Percentiles rank a stretch among this genome's conserved stretches.
Evolutionary conservation across 2,797 vertebrate genomes (phyloP).

Genomic region (Hoplostethus atlanticus): DNA sequence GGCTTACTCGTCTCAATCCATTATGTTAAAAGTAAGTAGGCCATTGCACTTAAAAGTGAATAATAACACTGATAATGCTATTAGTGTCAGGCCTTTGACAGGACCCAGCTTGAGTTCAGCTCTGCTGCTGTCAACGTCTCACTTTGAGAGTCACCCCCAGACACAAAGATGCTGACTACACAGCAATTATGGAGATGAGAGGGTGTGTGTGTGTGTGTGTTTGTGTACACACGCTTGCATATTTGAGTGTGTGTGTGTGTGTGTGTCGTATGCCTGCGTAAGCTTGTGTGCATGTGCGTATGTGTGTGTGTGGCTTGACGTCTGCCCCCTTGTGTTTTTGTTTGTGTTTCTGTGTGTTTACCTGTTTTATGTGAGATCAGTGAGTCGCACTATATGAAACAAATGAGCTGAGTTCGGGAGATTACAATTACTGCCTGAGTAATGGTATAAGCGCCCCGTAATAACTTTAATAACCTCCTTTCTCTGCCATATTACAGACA

Average conservation of each 20-base stretch:
- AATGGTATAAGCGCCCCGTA: conserved; percentile 60
- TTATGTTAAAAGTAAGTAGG: conserved; percentile 75
- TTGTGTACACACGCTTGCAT: conserved; percentile 17
- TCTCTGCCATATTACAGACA: conserved; percentile 58
- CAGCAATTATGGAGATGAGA: conserved; percentile 82
- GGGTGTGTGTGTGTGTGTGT: conserved; percentile 26
- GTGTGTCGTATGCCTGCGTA: background rate
- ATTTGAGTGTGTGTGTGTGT: conserved; percentile 24
- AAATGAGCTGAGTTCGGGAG: conserved; percentile 62
- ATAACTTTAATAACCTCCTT: conserved; percentile 66
- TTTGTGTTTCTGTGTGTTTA: conserved; percentile 45
- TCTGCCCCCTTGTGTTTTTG: conserved; percentile 34
- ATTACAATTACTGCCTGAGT: conserved; percentile 60
- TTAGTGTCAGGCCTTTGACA: conserved; percentile 81
- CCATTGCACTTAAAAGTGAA: conserved; percentile 76
- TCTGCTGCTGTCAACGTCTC: conserved; percentile 79
- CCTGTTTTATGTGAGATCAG: conserved; percentile 42
- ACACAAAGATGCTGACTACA: conserved; percentile 78
- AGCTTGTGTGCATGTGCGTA: conserved; percentile 1
- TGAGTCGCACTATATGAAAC: conserved; percentile 47
- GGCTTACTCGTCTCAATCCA: conserved; percentile 63
- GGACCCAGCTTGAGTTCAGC: conserved; percentile 75
- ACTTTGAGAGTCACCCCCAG: conserved; percentile 77
- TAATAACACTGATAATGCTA: conserved; percentile 82
- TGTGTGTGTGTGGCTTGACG: background rate